phyloP scores from a whole-genome alignment of 2,888 invertebrate species.

The Tholera decimalis region DNA sequence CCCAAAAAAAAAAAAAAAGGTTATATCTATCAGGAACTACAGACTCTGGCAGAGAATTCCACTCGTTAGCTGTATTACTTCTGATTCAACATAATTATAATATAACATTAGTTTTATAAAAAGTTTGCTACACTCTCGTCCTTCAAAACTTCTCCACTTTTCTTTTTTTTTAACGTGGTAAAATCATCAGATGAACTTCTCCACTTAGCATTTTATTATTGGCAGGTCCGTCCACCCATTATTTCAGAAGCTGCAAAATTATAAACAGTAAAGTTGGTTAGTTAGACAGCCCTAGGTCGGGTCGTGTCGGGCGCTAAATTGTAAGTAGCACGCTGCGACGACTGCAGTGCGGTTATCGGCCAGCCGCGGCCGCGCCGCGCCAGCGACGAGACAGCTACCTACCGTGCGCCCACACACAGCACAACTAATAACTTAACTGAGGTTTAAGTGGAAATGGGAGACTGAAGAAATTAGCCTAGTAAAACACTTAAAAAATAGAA shows the following conservation, averaged over 20 bases:
- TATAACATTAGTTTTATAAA: too few species aligned
- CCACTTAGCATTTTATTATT: constrained; percentile 2
- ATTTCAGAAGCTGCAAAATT: constrained; percentile 1
- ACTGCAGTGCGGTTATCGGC: constrained; percentile 71
- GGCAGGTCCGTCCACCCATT: background rate
- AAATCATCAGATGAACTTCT: background rate
- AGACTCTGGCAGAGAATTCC: too few species aligned
- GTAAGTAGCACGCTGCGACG: constrained; percentile 73
- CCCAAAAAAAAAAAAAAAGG: too few species aligned
- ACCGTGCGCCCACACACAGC: constrained; percentile 52
- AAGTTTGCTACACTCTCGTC: too few species aligned
- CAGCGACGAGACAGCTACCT: constrained; percentile 48
- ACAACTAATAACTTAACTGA: constrained; percentile 9
- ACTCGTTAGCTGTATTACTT: too few species aligned
- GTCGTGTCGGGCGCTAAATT: constrained; percentile 75
- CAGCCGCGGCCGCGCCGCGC: constrained; percentile 32
- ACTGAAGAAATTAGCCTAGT: background rate
- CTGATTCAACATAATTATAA: too few species aligned
- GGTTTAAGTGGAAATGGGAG: constrained; percentile 12
- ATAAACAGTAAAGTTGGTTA: constrained; percentile 3
- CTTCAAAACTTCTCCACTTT: too few species aligned
- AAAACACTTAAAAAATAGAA: too few species aligned
- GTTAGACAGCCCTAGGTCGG: constrained; percentile 70
- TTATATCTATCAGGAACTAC: too few species aligned
- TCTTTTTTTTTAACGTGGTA: background rate